These are phyloP conservation scores for Lutjanus campechanus DNA, from an alignment of 2,797 vertebrate genomes.

Conservation along the genomic window DNA sequence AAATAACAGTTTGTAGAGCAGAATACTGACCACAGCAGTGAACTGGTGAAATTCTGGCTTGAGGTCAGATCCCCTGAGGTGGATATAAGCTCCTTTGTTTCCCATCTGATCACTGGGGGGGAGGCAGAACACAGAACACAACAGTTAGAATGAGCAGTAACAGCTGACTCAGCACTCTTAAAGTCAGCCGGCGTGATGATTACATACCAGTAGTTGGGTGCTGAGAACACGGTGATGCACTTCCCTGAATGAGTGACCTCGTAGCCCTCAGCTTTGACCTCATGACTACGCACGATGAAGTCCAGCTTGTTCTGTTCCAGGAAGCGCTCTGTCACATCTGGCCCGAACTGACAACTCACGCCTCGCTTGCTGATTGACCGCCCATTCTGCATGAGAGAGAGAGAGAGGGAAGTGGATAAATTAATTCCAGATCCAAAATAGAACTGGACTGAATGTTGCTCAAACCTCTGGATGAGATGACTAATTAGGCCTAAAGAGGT, in stretches of 20 bases:
- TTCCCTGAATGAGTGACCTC: conserved; percentile 95
- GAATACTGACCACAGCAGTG: conserved; percentile 94
- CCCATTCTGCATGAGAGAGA: conserved; percentile 83
- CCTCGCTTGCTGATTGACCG: conserved; percentile 94
- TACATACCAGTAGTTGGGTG: conserved; percentile 96
- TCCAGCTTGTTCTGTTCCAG: conserved; percentile 93
- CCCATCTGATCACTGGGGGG: conserved; percentile 95
- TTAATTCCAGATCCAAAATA: background rate
- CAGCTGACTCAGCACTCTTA: background rate
- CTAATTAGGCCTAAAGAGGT: background rate
- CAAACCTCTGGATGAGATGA: background rate
- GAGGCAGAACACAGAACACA: background rate
- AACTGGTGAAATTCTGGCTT: conserved; percentile 97
- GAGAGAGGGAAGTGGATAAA: background rate
- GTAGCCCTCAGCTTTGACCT: conserved; percentile 95
- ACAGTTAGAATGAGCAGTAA: background rate
- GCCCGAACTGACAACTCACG: conserved; percentile 96
- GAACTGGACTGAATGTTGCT: background rate
- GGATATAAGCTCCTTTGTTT: conserved; percentile 97
- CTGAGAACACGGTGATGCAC: conserved; percentile 97
- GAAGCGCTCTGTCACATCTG: conserved; percentile 92
- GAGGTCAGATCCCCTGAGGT: conserved; percentile 94
- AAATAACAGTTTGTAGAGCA: background rate
- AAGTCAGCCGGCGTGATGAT: background rate
- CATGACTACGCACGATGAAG: conserved; percentile 94